Conservation (phyloP, 2,113 vertebrate genomes). For the Seriola aureovittata region DNA sequence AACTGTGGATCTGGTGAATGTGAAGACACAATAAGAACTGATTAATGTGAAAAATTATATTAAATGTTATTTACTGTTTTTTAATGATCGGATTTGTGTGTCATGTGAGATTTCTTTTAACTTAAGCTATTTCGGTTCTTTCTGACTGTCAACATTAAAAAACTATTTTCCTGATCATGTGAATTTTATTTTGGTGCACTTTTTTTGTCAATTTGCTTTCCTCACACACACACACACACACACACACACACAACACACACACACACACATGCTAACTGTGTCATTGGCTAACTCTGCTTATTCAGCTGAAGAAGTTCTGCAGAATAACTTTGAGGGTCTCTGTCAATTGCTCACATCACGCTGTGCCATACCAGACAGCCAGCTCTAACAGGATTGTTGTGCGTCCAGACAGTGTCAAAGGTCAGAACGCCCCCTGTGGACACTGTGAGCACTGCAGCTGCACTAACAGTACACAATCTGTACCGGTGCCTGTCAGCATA, state of each 20-base stretch:
- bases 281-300: constrained; percentile 35
- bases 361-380: constrained; percentile 54
- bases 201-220: neutral
- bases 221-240: neutral
- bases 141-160: constrained; percentile 2
- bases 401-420: constrained; percentile 42
- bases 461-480: constrained; percentile 36
- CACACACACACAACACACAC: neutral
- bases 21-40: neutral
- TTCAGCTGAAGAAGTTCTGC: constrained; percentile 31
- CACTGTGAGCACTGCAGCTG: constrained; percentile 61
- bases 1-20: neutral
- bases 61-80: neutral
- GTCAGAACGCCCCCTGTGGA: constrained; percentile 58
- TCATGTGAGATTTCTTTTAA: neutral
- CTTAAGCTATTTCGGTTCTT: neutral
- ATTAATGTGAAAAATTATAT: neutral
- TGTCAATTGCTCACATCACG: constrained; percentile 54
- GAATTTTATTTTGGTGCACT: neutral
- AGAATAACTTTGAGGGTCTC: constrained; percentile 11
- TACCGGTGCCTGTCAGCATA: neutral
- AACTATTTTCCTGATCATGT: neutral
- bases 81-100: neutral
- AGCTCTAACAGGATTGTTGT: constrained; percentile 73
- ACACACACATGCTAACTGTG: neutral